phyloP scores from a whole-genome alignment of 2,113 vertebrate species.

The Zosterops lateralis region DNA sequence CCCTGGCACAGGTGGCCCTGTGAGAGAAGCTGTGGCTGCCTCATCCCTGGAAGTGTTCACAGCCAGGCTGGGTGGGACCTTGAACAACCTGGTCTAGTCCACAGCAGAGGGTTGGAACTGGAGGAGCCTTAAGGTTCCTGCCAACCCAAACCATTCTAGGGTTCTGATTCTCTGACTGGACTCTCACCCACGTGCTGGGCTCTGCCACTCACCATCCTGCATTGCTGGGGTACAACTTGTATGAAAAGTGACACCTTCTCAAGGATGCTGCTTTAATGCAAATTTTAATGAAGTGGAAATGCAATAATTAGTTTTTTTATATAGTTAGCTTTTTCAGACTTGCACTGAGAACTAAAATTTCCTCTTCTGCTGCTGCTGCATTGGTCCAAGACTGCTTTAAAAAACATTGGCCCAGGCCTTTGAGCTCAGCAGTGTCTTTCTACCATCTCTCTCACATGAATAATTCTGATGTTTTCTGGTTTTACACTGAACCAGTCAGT shows the following conservation, averaged over 20 bases:
- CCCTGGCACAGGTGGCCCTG: not conserved
- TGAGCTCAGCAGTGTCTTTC: not conserved
- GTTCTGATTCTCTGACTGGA: not conserved
- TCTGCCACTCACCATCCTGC: rapidly evolving
- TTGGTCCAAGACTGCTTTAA: not conserved
- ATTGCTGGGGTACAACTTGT: not conserved
- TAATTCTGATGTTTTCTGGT: not conserved
- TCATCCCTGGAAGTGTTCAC: not conserved
- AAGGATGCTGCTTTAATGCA: not conserved
- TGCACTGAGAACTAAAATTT: not conserved
- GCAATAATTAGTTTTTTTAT: not conserved
- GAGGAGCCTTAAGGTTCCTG: not conserved
- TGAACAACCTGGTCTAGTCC: not conserved
- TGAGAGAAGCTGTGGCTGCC: not conserved
- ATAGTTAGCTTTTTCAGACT: not conserved
- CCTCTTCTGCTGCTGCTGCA: not conserved
- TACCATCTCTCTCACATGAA: not conserved
- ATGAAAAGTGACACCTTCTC: not conserved
- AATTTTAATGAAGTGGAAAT: not conserved
- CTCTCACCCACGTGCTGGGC: not conserved
- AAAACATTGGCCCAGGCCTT: not conserved
- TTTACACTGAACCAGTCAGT: not conserved
- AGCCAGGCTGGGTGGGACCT: not conserved
- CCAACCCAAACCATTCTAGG: not conserved
- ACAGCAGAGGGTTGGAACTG: not conserved